Percentiles rank a stretch among this genome's conserved stretches.
phyloP scores from a whole-genome alignment of 1,140 invertebrate genomes.

The Gyrodactylus bullatarudis region DNA sequence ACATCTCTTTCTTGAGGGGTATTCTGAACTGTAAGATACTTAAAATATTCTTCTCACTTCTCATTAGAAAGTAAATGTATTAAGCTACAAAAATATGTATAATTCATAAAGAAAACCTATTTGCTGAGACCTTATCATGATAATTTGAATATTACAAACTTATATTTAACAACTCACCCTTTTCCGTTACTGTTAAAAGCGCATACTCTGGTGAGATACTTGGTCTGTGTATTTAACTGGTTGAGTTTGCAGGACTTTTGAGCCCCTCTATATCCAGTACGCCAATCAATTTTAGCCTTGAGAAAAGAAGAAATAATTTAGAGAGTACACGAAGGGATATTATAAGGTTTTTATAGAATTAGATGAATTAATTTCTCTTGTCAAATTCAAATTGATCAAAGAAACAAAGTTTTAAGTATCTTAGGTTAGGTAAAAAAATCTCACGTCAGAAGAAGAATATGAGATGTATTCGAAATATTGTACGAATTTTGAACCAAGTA shows the following conservation, averaged over 20 bases:
- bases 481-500: too few relatives aligned
- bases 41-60: too few relatives aligned
- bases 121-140: too few relatives aligned
- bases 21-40: too few relatives aligned
- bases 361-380: background rate
- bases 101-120: too few relatives aligned
- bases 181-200: constrained; percentile 16
- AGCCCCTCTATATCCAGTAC: background rate
- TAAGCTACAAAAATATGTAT: too few relatives aligned
- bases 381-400: background rate
- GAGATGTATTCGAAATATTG: too few relatives aligned
- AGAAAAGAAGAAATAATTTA: background rate
- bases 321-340: background rate
- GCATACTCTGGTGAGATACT: constrained; percentile 14
- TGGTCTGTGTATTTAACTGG: background rate
- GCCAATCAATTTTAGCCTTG: background rate
- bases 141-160: too few relatives aligned
- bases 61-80: too few relatives aligned
- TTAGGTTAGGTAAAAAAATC: background rate
- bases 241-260: background rate
- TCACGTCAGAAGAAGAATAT: background rate
- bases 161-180: background rate
- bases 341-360: background rate
- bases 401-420: background rate
- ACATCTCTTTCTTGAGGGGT: too few relatives aligned